These are phyloP conservation scores for Sesia apiformis DNA, from an alignment of 2,888 invertebrate genomes.

Conservation along the genomic window DNA sequence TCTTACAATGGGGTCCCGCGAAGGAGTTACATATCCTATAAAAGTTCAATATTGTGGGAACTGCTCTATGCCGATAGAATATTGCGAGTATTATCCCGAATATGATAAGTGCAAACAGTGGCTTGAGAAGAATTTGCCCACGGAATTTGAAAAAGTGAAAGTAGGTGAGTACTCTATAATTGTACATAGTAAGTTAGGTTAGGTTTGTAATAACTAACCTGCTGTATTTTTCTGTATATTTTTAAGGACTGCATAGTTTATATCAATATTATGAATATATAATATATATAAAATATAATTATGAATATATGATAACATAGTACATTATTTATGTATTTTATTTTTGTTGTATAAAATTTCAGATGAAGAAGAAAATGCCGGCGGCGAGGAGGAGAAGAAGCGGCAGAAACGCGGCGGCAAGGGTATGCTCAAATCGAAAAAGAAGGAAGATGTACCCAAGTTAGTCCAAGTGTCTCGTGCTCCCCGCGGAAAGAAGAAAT, in stretches of 20 bases:
- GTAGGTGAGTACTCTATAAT: slow-evolving; percentile 62
- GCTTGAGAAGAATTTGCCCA: slow-evolving; percentile 95
- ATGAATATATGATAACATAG: neutral
- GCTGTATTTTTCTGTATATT: slow-evolving; percentile 6
- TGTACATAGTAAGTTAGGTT: too few species aligned
- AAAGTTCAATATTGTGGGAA: slow-evolving; percentile 94
- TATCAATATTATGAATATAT: neutral
- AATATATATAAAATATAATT: neutral
- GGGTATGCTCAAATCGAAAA: slow-evolving; percentile 95
- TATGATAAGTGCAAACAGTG: slow-evolving; percentile 98
- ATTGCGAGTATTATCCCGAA: slow-evolving; percentile 98
- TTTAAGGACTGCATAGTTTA: neutral
- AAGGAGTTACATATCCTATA: slow-evolving; percentile 86
- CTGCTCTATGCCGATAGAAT: slow-evolving; percentile 97
- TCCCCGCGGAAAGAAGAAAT: slow-evolving; percentile 98
- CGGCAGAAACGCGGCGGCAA: slow-evolving; percentile 98
- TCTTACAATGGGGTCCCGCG: slow-evolving; percentile 78
- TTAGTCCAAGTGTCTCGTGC: slow-evolving; percentile 89
- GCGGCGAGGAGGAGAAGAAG: slow-evolving; percentile 94
- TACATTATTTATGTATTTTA: slow-evolving; percentile 1
- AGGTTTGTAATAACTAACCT: too few species aligned
- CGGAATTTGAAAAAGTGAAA: slow-evolving; percentile 92
- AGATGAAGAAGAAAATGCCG: slow-evolving; percentile 80
- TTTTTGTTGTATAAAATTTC: slow-evolving; percentile 11
- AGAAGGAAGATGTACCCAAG: slow-evolving; percentile 92